Percentiles rank a stretch among this genome's conserved stretches.
Evolutionary conservation across 2,888 invertebrate genomes (phyloP).

Genomic region (Philaethria dido): DNA sequence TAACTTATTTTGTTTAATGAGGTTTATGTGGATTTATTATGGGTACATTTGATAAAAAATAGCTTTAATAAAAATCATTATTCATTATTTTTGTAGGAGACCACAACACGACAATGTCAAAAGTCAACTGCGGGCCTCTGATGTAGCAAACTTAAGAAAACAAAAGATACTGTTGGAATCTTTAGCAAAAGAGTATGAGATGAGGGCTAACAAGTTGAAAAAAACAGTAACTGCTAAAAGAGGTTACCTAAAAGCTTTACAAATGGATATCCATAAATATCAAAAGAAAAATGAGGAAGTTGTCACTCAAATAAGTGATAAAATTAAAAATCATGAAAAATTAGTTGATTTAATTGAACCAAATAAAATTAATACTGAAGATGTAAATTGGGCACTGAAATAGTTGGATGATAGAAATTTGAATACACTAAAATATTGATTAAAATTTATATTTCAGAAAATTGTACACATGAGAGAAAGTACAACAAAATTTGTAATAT

Average conservation of each 20-base stretch:
- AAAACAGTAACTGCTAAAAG: conserved; percentile 69
- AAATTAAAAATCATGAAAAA: conserved; percentile 62
- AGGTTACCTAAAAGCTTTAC: conserved; percentile 71
- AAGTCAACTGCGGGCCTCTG: conserved; percentile 67
- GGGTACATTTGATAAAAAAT: background rate
- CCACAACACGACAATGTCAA: conserved; percentile 71
- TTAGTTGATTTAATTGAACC: conserved; percentile 52
- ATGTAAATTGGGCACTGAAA: conserved; percentile 60
- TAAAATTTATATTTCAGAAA: conserved; percentile 83
- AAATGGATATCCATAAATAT: conserved; percentile 74
- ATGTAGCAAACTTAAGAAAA: conserved; percentile 66
- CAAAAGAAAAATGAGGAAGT: conserved; percentile 74
- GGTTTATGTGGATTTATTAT: background rate
- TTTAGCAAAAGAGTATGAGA: conserved; percentile 72
- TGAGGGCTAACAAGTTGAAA: conserved; percentile 64
- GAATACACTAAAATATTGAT: conserved; percentile 61
- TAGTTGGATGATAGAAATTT: conserved; percentile 57
- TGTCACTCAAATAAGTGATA: conserved; percentile 61
- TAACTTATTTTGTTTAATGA: background rate
- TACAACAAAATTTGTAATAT: conserved; percentile 75
- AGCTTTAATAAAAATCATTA: background rate
- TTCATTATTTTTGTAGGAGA: conserved; percentile 60
- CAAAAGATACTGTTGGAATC: conserved; percentile 68
- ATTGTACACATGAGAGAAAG: conserved; percentile 79
- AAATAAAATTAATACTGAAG: conserved; percentile 54